phyloP scores from a whole-genome alignment of 35 echinoderm and acorn worm species.

The Lytechinus pictus region DNA sequence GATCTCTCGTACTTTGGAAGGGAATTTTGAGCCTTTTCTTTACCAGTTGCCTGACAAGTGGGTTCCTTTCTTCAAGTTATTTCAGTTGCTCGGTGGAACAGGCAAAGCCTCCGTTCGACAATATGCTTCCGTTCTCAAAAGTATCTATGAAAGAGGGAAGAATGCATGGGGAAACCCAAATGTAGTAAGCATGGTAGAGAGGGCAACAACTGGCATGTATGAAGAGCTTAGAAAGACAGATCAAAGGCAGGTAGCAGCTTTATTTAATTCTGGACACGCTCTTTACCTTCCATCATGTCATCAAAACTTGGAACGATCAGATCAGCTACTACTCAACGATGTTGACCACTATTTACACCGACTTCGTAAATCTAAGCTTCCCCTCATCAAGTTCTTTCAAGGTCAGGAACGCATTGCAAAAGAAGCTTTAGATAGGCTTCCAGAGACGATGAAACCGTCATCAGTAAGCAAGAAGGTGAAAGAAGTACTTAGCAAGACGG shows the following conservation, averaged over 20 bases:
- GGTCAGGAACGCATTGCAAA: background rate
- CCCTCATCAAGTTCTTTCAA: background rate
- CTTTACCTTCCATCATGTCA: background rate
- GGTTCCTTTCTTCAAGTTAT: constrained; percentile 8
- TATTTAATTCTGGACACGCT: background rate
- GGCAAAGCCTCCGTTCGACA: constrained; percentile 6
- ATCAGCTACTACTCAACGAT: background rate
- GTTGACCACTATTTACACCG: background rate
- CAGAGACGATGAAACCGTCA: background rate
- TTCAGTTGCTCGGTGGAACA: background rate
- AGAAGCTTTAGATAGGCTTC: background rate
- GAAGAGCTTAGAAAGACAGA: background rate
- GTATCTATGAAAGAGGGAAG: background rate
- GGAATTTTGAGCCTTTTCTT: background rate
- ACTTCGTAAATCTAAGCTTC: background rate
- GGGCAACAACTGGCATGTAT: background rate
- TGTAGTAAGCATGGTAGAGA: background rate
- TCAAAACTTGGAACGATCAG: background rate
- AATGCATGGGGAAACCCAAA: background rate
- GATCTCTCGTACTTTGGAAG: background rate
- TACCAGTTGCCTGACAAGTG: constrained; percentile 27
- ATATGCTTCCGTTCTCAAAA: constrained; percentile 23
- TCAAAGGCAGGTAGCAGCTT: background rate
- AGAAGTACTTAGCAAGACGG: background rate
- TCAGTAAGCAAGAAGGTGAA: background rate